Base-by-base conservation (phyloP, 2,113 vertebrate species). In the Hippocampus guttulatus region DNA sequence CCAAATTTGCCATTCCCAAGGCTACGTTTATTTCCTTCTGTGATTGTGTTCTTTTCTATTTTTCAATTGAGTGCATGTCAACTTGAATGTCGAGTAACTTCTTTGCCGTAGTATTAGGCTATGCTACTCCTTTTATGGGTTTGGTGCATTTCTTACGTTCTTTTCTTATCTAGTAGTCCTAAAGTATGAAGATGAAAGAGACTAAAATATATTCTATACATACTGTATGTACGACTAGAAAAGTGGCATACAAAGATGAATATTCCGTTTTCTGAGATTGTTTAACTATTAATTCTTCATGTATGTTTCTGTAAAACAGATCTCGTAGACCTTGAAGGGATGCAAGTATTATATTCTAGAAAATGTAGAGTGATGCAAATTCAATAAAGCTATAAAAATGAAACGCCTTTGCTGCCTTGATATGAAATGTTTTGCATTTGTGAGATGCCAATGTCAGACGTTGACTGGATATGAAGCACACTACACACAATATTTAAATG, bases 271-370 rank as follows among this genome's bases (percentile, higher is more conserved):
- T 90, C 90, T 91, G 91, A 87, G 83, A 87, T 88, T 89, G 90
- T 92, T 93, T 92, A 89, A 88, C 91, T 91, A 89, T 88, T 89
- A 87, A 78, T 55, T n/a, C 21, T 55, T 55, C 8, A 55, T 90
- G 89, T 92, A 92, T 92, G 92, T 93, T 93, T 91, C 88, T 82
- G 90, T 92, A 92, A 89, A 90, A 87, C 77, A 62, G 88, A 85
- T 89, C 89, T 90, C 88, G 87, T 90, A 89, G 89, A 91, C 86
- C 88, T 87, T 85, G 89, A 88, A 91, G 88, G 89, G 89, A 92
- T 90, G 88, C 91, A 91, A 91, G 87, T 93, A 90, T 88, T 88
- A 90, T 88, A 90, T 91, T 87, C 84, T 92, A 92, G 90, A 89
- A 88, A 69, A 92, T 91, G 91, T 92, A 93, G 91, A 91, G 90